A percentile compares a stretch with the other conserved stretches of the same genome.
These are phyloP conservation scores for Onychostruthus taczanowskii DNA, from an alignment of 2,113 vertebrate species.

Conservation along the genomic window DNA sequence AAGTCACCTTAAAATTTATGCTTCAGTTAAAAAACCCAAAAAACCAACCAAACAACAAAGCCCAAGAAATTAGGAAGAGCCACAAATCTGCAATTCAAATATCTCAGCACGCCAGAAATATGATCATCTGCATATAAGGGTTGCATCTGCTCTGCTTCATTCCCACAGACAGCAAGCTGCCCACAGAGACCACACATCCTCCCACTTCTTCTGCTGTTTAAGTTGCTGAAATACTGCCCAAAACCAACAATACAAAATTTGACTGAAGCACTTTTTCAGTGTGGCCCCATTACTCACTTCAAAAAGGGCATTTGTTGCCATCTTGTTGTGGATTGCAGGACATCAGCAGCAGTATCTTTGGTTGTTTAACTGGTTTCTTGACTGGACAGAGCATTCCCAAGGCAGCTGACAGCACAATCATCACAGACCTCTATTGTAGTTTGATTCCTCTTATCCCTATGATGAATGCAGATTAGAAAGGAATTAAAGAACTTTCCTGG, in stretches of 20 bases:
- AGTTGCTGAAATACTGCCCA: not conserved
- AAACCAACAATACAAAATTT: not conserved
- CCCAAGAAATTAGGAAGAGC: not conserved
- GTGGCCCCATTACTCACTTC: not conserved
- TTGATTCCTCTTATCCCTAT: not conserved
- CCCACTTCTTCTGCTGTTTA: not conserved
- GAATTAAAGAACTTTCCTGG: not conserved
- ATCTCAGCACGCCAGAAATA: not conserved
- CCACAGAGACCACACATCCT: not conserved
- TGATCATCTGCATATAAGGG: not conserved
- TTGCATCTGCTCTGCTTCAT: conserved; percentile 29
- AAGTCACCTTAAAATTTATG: not conserved
- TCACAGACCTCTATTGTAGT: not conserved
- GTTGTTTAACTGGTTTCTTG: not conserved
- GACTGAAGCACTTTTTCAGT: not conserved
- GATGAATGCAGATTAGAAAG: not conserved
- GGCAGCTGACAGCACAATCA: not conserved
- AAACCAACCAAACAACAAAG: not conserved
- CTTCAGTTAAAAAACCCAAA: not conserved
- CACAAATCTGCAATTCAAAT: conserved; percentile 43
- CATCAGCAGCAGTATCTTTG: not conserved
- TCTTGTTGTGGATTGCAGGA: not conserved
- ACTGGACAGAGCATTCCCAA: not conserved
- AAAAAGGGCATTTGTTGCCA: not conserved
- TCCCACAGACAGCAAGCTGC: not conserved